A percentile compares a stretch with the other conserved stretches of the same genome.
Conservation (phyloP, 2,888 invertebrate species). For the Limnephilus lunatus region DNA sequence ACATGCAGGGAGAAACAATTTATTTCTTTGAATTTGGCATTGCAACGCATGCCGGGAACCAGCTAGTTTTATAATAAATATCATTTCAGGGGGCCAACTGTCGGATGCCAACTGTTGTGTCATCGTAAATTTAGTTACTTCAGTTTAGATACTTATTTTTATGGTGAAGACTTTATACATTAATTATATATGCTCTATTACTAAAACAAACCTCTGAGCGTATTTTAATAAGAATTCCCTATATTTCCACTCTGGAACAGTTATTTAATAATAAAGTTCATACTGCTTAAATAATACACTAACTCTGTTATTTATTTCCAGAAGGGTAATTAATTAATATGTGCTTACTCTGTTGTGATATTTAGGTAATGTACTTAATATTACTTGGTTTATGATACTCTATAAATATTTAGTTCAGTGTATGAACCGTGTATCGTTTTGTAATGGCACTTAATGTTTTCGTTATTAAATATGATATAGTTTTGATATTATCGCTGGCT, state of each 20-base stretch:
- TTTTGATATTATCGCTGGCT: not conserved
- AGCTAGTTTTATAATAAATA: too few species aligned
- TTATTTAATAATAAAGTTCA: not conserved
- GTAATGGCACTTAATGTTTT: not conserved
- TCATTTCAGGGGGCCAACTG: too few species aligned
- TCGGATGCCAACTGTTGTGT: too few species aligned
- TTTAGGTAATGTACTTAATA: not conserved
- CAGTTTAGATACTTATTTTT: too few species aligned
- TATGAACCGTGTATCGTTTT: not conserved
- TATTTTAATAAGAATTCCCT: not conserved
- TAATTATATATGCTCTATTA: not conserved
- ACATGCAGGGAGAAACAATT: too few species aligned
- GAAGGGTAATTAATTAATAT: not conserved
- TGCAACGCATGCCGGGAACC: too few species aligned
- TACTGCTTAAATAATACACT: not conserved
- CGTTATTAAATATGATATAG: not conserved
- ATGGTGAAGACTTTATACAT: too few species aligned
- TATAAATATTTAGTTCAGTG: not conserved
- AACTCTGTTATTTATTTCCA: not conserved
- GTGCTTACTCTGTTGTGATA: not conserved
- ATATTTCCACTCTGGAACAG: not conserved
- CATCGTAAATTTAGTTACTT: too few species aligned
- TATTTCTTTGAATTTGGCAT: too few species aligned
- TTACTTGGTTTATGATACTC: not conserved
- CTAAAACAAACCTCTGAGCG: not conserved